Evolutionary conservation across 1,140 invertebrate genomes (phyloP).

Genomic region (Drosophila athabasca): DNA sequence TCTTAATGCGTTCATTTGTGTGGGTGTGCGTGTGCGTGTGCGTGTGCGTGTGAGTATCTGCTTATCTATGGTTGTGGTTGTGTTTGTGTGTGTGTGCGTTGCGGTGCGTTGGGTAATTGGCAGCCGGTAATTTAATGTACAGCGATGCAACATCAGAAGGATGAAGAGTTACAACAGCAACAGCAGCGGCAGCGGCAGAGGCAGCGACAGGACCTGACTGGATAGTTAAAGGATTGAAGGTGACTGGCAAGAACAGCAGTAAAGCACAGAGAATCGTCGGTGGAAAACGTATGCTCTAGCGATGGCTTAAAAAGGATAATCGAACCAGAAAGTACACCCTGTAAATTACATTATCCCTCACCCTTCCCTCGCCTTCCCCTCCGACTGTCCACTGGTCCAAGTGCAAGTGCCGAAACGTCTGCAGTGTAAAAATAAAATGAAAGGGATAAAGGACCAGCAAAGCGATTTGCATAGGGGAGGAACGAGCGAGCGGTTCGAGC

Average conservation of each 20-base stretch:
- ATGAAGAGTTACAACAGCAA: slow-evolving; percentile 29
- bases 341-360: neutral
- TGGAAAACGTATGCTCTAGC: slow-evolving; percentile 8
- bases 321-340: slow-evolving; percentile 8
- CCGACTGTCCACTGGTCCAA: neutral
- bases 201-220: neutral
- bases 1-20: slow-evolving; percentile 73
- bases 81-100: slow-evolving; percentile 34
- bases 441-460: slow-evolving; percentile 37
- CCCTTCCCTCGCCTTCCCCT: slow-evolving; percentile 19
- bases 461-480: slow-evolving; percentile 5
- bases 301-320: slow-evolving; percentile 30
- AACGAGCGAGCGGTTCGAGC: slow-evolving; percentile 5
- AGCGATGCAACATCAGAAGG: slow-evolving; percentile 9
- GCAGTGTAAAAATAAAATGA: too few species aligned
- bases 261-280: slow-evolving; percentile 18
- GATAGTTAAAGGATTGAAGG: slow-evolving; percentile 40
- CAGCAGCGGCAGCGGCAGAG: neutral
- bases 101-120: slow-evolving; percentile 62
- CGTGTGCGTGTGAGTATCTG: slow-evolving; percentile 25
- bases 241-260: neutral
- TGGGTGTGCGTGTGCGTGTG: slow-evolving; percentile 34
- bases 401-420: too few species aligned
- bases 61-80: slow-evolving; percentile 31
- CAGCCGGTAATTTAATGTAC: slow-evolving; percentile 70